Base-by-base conservation (phyloP, 2,797 vertebrate species). In the Holocentrus rufus region DNA sequence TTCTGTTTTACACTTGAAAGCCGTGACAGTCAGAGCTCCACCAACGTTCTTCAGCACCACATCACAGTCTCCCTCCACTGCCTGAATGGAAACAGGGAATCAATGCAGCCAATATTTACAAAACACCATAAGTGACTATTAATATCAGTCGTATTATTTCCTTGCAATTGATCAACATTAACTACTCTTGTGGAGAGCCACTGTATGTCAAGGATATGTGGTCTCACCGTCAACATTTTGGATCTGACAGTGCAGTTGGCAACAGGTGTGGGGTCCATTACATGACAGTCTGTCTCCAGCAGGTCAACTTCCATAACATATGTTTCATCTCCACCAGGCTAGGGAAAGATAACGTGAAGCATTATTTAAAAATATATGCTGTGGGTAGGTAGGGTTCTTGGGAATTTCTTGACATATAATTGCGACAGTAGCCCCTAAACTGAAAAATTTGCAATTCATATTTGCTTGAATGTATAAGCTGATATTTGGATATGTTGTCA, bases 31-130 rank as follows among this genome's bases (percentile, higher is more conserved):
- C 54, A 94, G 61, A 52, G n/a, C 75, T 18, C 86, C 91, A 0
- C 54, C 82, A n/a, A 83, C 72, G 53, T 72, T 92, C 62, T 75
- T 85, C 56, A 95, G 70, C 58, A 80, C 90, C 65, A 93, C 89
- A n/a, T 95, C 94, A 47, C 94, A 95, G 67, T 95, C 94, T 54
- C 91, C 94, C 76, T 95, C 94, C 9, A 95, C 73, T 0, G 93
- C 89, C 94, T 95, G 61, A 31, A 76, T 13, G 18, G 46, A 58
- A 15, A 85, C 22, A 77, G 50, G 56, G 5, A 67, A 65, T 61
- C 25, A 58, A 30, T 13, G 39, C 49, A 58, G 23, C 18, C 11
- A 7, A 22, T 36, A 25, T 3, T 30, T 6, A 55, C 13, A 27
- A 17, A 2, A 20, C 47, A 34, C 31, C 31, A 8, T 50, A 50